Base-by-base conservation (phyloP, 2,113 vertebrate genomes). In the Pagrus major region DNA sequence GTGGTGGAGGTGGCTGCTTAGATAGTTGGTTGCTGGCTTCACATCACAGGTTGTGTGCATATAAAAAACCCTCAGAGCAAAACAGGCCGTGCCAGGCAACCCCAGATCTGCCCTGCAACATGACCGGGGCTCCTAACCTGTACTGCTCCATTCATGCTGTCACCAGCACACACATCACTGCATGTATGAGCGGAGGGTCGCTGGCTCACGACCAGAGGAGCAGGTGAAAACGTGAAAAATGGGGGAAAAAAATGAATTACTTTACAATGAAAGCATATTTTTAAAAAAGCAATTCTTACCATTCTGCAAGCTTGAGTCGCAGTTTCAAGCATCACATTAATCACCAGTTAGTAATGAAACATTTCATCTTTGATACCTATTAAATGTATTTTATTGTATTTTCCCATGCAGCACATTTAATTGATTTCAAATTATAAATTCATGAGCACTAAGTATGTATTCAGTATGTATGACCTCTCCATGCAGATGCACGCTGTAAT, bases 11-110 rank as follows among this genome's bases (percentile, higher is more conserved):
- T 54, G 76, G 37, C 63, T 82, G 83, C n/a, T 72, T 76, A 64
- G 46, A 9, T 70, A 73, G 74, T 49, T 80, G 78, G 66, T 81
- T 52, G 68, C 84, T 92, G 88, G 87, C 85, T 90, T 39, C 66
- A 85, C 86, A 89, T 93, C 89, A 88, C 69, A 88, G 79, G 81
- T 84, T 88, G 76, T 82, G 70, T 75, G 69, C 37, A 58, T 56
- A 65, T 51, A 73, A 84, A 83, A n/a, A n/a, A n/a, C n/a, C 41
- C 77, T 86, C 58, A 61, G 68, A 78, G 78, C 61, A 29, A 71
- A 79, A 54, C 67, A 60, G 51, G 25, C 56, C 1, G 15, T 27
- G 67, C 83, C 76, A 81, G 60, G 46, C 75, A 63, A 64, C 49
- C 42, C n/a, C 60, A 68, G 35, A 72, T 86, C 74, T 77, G 70